Conservation (phyloP, 64 coral and sea anemone genomes). For the Acropora tenuis region DNA sequence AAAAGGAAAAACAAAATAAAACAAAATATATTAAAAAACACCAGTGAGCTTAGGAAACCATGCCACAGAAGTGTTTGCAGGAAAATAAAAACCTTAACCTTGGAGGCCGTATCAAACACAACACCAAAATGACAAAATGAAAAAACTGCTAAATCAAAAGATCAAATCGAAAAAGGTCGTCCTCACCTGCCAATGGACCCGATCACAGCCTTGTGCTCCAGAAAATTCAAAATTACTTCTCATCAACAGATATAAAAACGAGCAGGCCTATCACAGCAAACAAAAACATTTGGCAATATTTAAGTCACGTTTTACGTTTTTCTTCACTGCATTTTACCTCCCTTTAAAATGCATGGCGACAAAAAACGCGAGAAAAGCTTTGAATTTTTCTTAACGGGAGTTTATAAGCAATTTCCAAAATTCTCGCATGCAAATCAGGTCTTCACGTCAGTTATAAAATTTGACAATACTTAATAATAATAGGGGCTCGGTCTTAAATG, state of each 20-base stretch:
- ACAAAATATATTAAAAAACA: too few species aligned
- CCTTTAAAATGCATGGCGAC: too few species aligned
- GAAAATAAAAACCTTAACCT: too few species aligned
- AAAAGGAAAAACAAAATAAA: too few species aligned
- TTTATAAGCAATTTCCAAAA: not conserved
- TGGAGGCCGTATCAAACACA: too few species aligned
- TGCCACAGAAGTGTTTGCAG: too few species aligned
- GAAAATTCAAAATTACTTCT: conserved; percentile 97
- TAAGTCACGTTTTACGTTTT: too few species aligned
- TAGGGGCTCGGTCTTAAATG: not conserved
- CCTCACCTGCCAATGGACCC: conserved; percentile 96
- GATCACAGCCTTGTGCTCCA: conserved; percentile 82
- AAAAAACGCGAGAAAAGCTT: too few species aligned
- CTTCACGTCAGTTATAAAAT: not conserved
- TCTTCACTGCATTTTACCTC: not conserved
- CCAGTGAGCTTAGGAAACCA: too few species aligned
- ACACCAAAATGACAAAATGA: too few species aligned
- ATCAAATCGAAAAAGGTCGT: not conserved
- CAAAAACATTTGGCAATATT: not conserved
- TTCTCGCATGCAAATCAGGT: not conserved
- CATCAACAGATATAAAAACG: conserved; percentile 95
- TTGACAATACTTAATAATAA: not conserved
- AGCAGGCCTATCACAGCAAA: conserved; percentile 65
- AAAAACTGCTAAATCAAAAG: too few species aligned
- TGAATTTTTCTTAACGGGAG: too few species aligned